phyloP scores from a whole-genome alignment of 2,797 vertebrate species.

The Onychomys leucogaster region DNA sequence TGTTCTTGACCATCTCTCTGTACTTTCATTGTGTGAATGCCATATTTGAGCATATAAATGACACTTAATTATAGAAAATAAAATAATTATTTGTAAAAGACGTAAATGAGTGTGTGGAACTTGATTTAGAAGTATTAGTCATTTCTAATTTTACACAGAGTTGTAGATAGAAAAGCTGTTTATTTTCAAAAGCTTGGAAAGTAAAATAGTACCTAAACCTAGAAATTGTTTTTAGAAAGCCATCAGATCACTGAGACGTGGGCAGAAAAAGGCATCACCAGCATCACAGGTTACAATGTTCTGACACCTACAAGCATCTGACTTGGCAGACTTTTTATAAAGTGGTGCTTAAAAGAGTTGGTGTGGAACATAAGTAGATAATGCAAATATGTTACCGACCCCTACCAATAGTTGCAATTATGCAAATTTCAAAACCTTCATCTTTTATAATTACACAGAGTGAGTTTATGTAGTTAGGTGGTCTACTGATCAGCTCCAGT shows the following conservation, averaged over 20 bases:
- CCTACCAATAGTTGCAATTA: conserved; percentile 90
- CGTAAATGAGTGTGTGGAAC: conserved; percentile 23
- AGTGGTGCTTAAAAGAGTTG: conserved; percentile 91
- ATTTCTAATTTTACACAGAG: conserved; percentile 35
- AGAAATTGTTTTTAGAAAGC: conserved; percentile 84
- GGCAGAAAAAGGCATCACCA: conserved; percentile 83
- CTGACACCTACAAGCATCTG: conserved; percentile 89
- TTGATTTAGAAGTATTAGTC: conserved; percentile 20
- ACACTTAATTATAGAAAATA: conserved; percentile 57
- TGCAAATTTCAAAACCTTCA: conserved; percentile 90
- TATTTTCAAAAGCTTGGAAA: conserved; percentile 66
- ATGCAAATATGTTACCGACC: conserved; percentile 92
- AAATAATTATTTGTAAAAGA: conserved; percentile 69
- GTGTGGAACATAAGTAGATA: conserved; percentile 91
- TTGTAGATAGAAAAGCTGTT: neutral
- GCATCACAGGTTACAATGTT: conserved; percentile 87
- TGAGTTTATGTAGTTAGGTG: conserved; percentile 86
- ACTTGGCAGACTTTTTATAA: conserved; percentile 89
- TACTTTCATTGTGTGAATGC: neutral
- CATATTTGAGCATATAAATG: conserved; percentile 60
- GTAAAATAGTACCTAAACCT: conserved; percentile 79
- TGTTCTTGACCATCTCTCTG: conserved; percentile 12
- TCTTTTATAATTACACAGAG: conserved; percentile 90
- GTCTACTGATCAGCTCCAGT: conserved; percentile 83
- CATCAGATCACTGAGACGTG: conserved; percentile 75